Evolutionary conservation across 2,113 vertebrate species (phyloP).

Genomic region (Psammodynastes pulverulentus): DNA sequence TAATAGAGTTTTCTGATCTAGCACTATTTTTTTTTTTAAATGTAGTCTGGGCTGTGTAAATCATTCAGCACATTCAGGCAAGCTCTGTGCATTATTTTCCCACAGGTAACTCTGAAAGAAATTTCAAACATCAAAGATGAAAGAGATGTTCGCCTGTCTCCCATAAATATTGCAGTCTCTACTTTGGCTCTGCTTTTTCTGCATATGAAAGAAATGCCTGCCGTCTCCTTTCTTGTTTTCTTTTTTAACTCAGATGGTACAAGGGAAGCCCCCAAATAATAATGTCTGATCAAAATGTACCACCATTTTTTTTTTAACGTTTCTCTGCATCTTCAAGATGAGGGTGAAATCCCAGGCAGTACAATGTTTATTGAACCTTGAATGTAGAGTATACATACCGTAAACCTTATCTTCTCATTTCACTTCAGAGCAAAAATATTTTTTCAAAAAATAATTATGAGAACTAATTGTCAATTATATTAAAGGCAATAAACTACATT

Average conservation of each 20-base stretch:
- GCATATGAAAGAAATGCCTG: background rate
- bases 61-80: background rate
- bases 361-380: background rate
- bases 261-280: background rate
- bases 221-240: background rate
- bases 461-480: background rate
- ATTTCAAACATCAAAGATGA: slow-evolving; percentile 33
- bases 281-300: background rate
- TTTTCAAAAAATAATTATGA: background rate
- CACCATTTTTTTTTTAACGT: background rate
- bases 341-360: background rate
- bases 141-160: slow-evolving; percentile 14
- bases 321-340: background rate
- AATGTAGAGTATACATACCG: background rate
- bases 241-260: background rate
- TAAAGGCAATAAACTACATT: background rate
- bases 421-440: background rate
- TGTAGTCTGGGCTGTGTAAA: background rate
- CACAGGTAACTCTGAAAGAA: slow-evolving; percentile 28
- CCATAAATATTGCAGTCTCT: slow-evolving; percentile 22
- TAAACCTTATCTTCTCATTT: fast-evolving
- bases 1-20: background rate
- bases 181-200: background rate
- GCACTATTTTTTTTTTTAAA: background rate
- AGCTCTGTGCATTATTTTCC: slow-evolving; percentile 15